Evolutionary conservation across 1,140 invertebrate genomes (phyloP), one percentile per base, ranked within the genome.

Genomic region (Penaeus japonicus): DNA sequence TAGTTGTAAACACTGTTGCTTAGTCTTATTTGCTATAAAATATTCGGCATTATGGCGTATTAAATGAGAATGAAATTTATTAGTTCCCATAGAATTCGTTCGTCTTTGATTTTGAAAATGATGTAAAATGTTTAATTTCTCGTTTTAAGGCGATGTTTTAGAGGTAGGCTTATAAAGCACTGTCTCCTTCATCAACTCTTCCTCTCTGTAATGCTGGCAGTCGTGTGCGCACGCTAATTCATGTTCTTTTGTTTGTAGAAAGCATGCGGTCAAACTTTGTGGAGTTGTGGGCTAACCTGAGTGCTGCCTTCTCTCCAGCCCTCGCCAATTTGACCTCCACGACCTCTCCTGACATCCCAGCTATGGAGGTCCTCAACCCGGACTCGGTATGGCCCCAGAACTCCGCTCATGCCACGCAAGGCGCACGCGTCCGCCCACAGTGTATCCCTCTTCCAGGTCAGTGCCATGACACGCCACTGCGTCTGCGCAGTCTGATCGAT

Each of bases 281-380:
- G 39, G 27, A 84, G 57, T 65, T 87, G 73, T 90, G 89, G 86
- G 86, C 55, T 88, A 89, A 88, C 89, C 78, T 90, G 73, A 82
- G 82, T 84, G 78, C 83, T 89, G 82, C 22, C 65, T 80, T 62
- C 78, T 79, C 84, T 75, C 27, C 84, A 84, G 89, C 85, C 35
- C 5, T 47, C 35, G n/a, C 73, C 80, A 75, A 54, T 62, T 84
- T 65, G 78, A 77, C 85, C 57, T 47, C 79, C 27, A 77, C 70
- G 75, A 73, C 83, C 82, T 78, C 65, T 32, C 81, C 55, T 35
- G 24, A 18, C n/a, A 53, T 32, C 39, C 53, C 32, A 47, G 47
- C 10, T 47, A 47, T 47, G 47, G 47, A 47, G 47, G 47, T 15
- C 47, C 47, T 47, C 47, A 47, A 47, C 47, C 47, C 47, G 57